phyloP scores from a whole-genome alignment of 2,797 vertebrate species.

The Neosilurus mollespiculum region DNA sequence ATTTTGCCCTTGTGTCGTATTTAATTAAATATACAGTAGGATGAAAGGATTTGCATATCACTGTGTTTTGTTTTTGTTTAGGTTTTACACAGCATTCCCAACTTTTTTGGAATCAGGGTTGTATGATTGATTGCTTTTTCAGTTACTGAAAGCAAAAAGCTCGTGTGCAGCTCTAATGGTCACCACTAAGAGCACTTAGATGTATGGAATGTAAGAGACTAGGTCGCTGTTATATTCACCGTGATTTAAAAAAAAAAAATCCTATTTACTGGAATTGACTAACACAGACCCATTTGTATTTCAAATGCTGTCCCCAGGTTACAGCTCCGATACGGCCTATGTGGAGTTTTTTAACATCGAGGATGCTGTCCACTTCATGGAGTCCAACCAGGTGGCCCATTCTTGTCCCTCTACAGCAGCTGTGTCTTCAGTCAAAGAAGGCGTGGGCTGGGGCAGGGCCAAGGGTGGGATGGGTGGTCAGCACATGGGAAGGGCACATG shows the following conservation, averaged over 20 bases:
- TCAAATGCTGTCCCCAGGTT: constrained; percentile 99
- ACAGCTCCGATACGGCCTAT: constrained; percentile 99
- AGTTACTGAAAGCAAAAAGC: constrained; percentile 12
- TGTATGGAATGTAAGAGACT: constrained; percentile 11
- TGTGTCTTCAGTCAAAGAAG: constrained; percentile 76
- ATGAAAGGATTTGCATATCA: too few relatives aligned
- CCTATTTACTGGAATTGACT: constrained; percentile 83
- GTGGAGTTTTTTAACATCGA: constrained; percentile 99
- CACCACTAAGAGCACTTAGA: constrained; percentile 4
- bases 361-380: constrained; percentile 99
- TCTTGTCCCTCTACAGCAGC: constrained; percentile 88
- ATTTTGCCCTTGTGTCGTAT: too few relatives aligned
- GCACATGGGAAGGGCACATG: constrained; percentile 55
- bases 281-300: constrained; percentile 99
- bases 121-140: neutral
- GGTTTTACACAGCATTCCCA: too few relatives aligned
- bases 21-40: too few relatives aligned
- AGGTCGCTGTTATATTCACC: constrained; percentile 44
- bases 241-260: constrained; percentile 23
- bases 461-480: constrained; percentile 61
- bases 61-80: too few relatives aligned
- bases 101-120: too few relatives aligned
- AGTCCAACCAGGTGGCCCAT: constrained; percentile 99
- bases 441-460: constrained; percentile 60
- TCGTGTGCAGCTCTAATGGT: constrained; percentile 4